Percentiles rank a stretch among this genome's conserved stretches.
Conservation (phyloP, 2,888 invertebrate genomes). For the Eremobia ochroleuca region DNA sequence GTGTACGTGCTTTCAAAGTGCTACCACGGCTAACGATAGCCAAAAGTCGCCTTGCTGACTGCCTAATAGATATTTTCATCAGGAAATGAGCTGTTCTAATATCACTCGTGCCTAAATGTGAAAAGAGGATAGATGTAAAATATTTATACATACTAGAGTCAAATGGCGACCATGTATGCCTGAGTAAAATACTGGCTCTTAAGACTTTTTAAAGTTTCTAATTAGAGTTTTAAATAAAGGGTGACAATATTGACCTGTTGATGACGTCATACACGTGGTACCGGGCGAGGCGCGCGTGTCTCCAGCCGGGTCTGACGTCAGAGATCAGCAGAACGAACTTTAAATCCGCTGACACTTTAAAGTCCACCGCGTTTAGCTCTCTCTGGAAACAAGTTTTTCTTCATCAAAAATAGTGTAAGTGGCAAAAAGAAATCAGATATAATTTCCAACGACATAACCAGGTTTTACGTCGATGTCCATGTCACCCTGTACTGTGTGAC, state of each 20-base stretch:
- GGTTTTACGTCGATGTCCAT: too few relatives aligned
- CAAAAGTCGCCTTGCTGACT: background rate
- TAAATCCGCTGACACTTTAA: conserved; percentile 94
- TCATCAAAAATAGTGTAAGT: background rate
- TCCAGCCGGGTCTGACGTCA: conserved; percentile 92
- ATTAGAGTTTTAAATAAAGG: background rate
- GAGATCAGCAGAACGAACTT: conserved; percentile 95
- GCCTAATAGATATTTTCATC: background rate
- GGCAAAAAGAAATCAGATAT: too few relatives aligned
- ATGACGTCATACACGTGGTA: conserved; percentile 93
- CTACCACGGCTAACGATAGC: background rate
- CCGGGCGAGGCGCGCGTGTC: conserved; percentile 92
- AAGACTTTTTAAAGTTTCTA: background rate
- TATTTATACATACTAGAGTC: background rate
- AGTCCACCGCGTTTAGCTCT: conserved; percentile 94
- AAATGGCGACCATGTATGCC: background rate
- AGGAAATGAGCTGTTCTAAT: background rate
- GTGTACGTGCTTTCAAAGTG: too few relatives aligned
- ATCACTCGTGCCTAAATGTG: background rate
- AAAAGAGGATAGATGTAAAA: background rate
- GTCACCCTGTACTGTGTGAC: too few relatives aligned
- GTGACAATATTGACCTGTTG: conserved; percentile 88
- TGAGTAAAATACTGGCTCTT: background rate
- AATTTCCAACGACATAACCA: too few relatives aligned
- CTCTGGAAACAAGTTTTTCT: conserved; percentile 88